Percentiles rank a stretch among this genome's conserved stretches.
phyloP scores from a whole-genome alignment of 2,797 vertebrate species.

The Poeciliopsis turneri region DNA sequence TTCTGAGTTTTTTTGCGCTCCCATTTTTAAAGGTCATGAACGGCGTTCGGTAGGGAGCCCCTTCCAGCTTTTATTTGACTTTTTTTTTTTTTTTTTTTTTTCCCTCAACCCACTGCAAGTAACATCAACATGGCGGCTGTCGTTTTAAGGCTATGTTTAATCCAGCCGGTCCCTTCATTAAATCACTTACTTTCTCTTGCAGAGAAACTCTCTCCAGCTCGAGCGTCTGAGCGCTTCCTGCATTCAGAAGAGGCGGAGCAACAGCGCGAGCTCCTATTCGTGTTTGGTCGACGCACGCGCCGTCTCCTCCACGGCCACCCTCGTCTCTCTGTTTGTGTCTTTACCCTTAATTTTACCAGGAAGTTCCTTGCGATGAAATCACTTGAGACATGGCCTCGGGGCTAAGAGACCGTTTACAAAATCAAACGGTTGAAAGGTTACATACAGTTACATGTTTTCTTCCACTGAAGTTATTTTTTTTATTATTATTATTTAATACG shows the following conservation, averaged over 20 bases:
- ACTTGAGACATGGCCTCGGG: background rate
- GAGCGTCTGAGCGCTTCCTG: background rate
- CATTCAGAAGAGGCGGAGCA: slow-evolving; percentile 18
- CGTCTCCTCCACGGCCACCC: background rate
- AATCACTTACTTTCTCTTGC: background rate
- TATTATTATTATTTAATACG: background rate
- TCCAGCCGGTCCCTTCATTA: background rate
- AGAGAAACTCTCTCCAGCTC: rapidly evolving
- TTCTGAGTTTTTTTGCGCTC: background rate
- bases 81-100: background rate
- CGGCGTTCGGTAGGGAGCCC: background rate
- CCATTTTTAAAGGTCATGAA: background rate
- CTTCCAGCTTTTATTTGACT: background rate
- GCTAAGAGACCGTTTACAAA: background rate
- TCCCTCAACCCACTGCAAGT: background rate
- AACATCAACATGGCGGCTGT: background rate
- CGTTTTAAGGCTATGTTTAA: too few species aligned
- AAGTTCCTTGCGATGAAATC: background rate
- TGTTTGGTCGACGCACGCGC: slow-evolving; percentile 8
- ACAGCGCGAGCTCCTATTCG: slow-evolving; percentile 17
- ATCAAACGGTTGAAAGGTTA: background rate
- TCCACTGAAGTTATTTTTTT: background rate
- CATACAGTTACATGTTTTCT: background rate
- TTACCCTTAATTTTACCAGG: background rate
- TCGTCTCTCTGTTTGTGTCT: background rate